Base-by-base conservation (phyloP, 2,113 vertebrate genomes). In the Eurypyga helias region DNA sequence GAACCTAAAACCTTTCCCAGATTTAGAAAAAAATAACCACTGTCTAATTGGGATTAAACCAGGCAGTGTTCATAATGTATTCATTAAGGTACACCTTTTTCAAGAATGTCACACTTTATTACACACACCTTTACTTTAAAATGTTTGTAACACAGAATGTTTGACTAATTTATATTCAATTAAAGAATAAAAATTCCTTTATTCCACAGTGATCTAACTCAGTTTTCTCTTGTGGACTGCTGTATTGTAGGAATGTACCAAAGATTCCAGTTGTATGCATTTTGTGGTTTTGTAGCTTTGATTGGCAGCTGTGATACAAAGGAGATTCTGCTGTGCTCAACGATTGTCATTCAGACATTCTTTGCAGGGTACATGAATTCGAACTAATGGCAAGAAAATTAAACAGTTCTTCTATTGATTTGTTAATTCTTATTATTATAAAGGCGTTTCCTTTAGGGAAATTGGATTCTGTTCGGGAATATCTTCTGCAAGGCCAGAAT, bases 361-460 rank as follows among this genome's bases (percentile, higher is more conserved):
- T 81, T 93, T 94, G 67, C 38, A 60, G 58, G 55, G 76, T 78
- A 90, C 38, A 86, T 55, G 76, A 88, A 89, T 95, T 92, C 95
- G 66, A 95, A 81, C 67, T 94, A 95, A 93, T 92, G 79, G 67
- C 92, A 96, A 75, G 79, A 96, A 95, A 94, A 95, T 93, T 90
- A 86, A 96, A 78, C 48, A 60, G 52, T 83, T 91, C 52, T 90
- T 83, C 71, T 92, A 89, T 60, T 96, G 96, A 88, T 93, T 90
- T 86, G 75, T 81, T 97, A 96, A 92, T 90, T 96, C 55, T 83
- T 93, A 4, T 88, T 65, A 67, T 88, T 93, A 94, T 78, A 83
- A 92, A 90, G 67, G 29, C 79, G 83, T 96, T 89, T 88, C 90
- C 71, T 92, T 73, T 49, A 73, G 64, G 51, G 38, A 86, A 93